Evolutionary conservation across 2,888 invertebrate genomes (phyloP).

Genomic region (Platycnemis pennipes): DNA sequence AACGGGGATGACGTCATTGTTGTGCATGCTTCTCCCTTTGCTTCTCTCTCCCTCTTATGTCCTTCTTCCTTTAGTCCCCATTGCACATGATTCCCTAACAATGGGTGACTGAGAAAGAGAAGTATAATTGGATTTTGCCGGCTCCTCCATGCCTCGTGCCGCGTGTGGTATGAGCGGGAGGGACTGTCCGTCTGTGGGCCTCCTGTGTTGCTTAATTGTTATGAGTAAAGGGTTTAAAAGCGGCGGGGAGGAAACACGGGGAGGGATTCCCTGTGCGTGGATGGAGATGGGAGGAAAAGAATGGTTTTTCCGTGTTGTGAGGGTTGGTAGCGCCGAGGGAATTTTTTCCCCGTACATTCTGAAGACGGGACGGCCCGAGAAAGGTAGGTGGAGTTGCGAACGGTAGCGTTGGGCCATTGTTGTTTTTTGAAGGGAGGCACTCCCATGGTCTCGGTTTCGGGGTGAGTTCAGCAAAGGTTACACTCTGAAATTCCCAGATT

Average conservation of each 20-base stretch:
- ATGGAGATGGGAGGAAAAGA: neutral
- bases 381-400: too few species aligned
- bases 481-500: too few species aligned
- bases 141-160: neutral
- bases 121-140: conserved; percentile 35
- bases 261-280: neutral
- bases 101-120: conserved; percentile 18
- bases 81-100: conserved; percentile 27
- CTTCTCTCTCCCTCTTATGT: neutral
- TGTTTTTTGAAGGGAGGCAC: too few species aligned
- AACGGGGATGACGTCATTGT: conserved; percentile 52
- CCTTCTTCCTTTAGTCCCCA: neutral
- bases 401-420: too few species aligned
- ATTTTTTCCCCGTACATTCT: neutral
- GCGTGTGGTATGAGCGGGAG: neutral
- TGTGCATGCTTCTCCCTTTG: neutral
- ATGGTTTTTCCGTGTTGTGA: neutral
- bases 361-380: too few species aligned
- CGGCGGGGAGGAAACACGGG: neutral
- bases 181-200: neutral
- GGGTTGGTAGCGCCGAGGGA: neutral
- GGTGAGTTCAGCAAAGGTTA: too few species aligned
- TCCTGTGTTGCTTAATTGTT: neutral
- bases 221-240: neutral
- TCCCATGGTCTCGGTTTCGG: too few species aligned